Percentiles rank a stretch among this genome's conserved stretches.
Conservation (phyloP, 2,888 invertebrate species). For the Rhodophaea formosa region DNA sequence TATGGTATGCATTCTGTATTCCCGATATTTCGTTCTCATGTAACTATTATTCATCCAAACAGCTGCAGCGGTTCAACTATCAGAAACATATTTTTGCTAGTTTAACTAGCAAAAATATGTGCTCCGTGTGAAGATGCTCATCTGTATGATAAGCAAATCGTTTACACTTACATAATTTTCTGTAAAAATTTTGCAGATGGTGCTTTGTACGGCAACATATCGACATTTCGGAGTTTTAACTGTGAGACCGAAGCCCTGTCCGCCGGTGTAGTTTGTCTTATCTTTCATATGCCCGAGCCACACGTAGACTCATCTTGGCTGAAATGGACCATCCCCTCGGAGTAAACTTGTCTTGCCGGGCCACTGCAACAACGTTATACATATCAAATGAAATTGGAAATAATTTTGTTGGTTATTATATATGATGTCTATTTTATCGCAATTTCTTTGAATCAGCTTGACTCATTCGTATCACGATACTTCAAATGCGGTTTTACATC, state of each 20-base stretch:
- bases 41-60: too few species aligned
- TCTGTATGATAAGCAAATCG: too few species aligned
- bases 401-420: too few species aligned
- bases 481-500: neutral
- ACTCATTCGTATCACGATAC: too few species aligned
- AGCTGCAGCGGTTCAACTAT: too few species aligned
- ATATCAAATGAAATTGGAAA: too few species aligned
- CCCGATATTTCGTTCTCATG: too few species aligned
- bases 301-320: conserved; percentile 89
- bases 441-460: neutral
- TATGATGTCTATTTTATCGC: neutral
- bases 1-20: too few species aligned
- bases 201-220: conserved; percentile 86
- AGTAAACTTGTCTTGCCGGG: conserved; percentile 89
- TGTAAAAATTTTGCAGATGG: conserved; percentile 86
- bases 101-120: too few species aligned
- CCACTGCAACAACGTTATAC: conserved; percentile 78
- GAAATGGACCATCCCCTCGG: conserved; percentile 93
- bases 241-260: conserved; percentile 89
- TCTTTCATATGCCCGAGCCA: conserved; percentile 93
- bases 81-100: too few species aligned
- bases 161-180: conserved; percentile 91
- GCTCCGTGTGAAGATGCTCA: too few species aligned
- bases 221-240: conserved; percentile 86
- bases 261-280: conserved; percentile 89